Base-by-base conservation (phyloP, 2,797 vertebrate genomes). In the Odontamblyopus rebecca region DNA sequence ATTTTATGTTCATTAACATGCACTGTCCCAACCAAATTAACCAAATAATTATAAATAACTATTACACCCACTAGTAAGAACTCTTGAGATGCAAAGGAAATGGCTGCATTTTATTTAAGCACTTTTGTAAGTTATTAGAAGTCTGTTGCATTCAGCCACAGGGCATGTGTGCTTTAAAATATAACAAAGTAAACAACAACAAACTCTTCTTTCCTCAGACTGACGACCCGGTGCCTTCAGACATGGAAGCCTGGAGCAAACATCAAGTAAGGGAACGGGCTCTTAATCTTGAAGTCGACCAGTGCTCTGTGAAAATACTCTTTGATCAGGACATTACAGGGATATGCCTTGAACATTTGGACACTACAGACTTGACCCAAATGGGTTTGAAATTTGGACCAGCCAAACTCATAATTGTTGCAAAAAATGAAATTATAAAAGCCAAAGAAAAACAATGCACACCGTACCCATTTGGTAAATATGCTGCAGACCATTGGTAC, bases 381-480 rank as follows among this genome's bases (percentile, higher is more conserved):
- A 61, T 82, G 3, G 73, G 64, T 8, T 68, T 92, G 6, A 86
- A 64, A n/a, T 15, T 83, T 50, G 92, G 90, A 62, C 86, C 87
- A 12, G 82, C 85, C 75, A 86, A 74, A 51, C 32, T 88, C 32
- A 76, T 93, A 29, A 85, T 91, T 72, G 27, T 41, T 72, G 74
- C 81, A 51, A 86, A 86, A 82, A 74, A 88, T 73, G 69, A 91
- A 67, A 7, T 56, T 2, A 26, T 56, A 9, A 67, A 82, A 79
- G 27, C 78, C 74, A 54, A 79, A 83, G 68, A 62, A 16, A 76
- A 63, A 68, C 71, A 68, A 8, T 89, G 86, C 41, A 90, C 86
- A n/a, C 89, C 91, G 0, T 91, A 92, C 72, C 91, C 93, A 61
- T 93, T 93, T 59, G 62, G 74, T 50, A 79, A 75, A 71, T 87